Evolutionary conservation across 2,797 vertebrate species (phyloP).

Genomic region (Coendou prehensilis): DNA sequence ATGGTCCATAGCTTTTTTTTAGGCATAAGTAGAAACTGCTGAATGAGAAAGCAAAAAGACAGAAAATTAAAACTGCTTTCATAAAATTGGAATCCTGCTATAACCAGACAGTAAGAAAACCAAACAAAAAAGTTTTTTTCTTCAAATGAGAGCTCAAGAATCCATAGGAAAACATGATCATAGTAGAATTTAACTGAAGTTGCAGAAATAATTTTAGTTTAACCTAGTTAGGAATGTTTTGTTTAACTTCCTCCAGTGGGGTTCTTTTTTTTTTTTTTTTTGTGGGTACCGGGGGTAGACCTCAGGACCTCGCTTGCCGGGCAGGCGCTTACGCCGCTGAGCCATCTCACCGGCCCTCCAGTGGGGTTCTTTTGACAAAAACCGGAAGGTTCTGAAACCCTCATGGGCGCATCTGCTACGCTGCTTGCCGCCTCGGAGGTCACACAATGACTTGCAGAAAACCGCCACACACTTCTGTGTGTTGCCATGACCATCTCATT

Average conservation of each 20-base stretch:
- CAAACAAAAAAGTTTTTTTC: neutral
- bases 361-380: neutral
- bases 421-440: neutral
- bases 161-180: neutral
- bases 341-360: too few species aligned
- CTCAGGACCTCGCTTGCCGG: too few species aligned
- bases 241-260: neutral
- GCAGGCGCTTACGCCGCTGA: too few species aligned
- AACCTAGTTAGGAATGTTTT: constrained; percentile 22
- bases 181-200: constrained; percentile 5
- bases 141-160: neutral
- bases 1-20: neutral
- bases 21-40: neutral
- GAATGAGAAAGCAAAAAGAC: neutral
- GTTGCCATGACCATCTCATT: constrained; percentile 68
- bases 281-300: too few species aligned
- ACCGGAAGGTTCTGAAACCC: neutral
- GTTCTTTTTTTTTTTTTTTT: neutral
- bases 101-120: neutral
- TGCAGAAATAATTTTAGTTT: constrained; percentile 48
- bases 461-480: constrained; percentile 23
- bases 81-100: neutral
- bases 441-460: neutral
- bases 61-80: neutral
- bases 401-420: fast-evolving